Percentiles rank a stretch among this genome's conserved stretches.
phyloP scores from a whole-genome alignment of 92 coral and sea anemone genomes.

The Porites rus region DNA sequence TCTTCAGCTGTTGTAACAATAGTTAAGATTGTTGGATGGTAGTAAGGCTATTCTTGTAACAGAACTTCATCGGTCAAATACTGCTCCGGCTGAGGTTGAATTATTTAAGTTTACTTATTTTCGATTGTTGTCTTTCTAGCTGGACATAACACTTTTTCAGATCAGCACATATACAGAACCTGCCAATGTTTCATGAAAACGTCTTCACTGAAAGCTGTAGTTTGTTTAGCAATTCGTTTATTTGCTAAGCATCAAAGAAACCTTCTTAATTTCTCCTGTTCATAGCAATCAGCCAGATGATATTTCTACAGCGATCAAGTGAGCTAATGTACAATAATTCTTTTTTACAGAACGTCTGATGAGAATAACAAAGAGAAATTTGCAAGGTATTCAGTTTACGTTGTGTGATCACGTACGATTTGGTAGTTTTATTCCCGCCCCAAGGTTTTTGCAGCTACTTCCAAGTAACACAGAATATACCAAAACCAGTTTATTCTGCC shows the following conservation, averaged over 20 bases:
- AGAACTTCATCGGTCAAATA: background rate
- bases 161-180: background rate
- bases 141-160: background rate
- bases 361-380: conserved; percentile 92
- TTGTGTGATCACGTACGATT: background rate
- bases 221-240: background rate
- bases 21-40: background rate
- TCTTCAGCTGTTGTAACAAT: background rate
- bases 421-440: background rate
- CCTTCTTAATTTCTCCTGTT: background rate
- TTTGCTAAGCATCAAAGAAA: background rate
- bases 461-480: background rate
- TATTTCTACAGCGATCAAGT: background rate
- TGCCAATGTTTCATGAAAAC: too few species aligned
- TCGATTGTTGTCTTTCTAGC: background rate
- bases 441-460: background rate
- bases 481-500: background rate
- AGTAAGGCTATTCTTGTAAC: conserved; percentile 13
- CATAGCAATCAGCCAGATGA: background rate
- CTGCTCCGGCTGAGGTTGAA: conserved; percentile 4
- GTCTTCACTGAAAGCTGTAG: background rate
- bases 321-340: background rate
- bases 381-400: conserved; percentile 78
- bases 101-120: background rate
- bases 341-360: conserved; percentile 73